Evolutionary conservation across 1,140 invertebrate genomes (phyloP).

Genomic region (Drosophila ogumai): DNA sequence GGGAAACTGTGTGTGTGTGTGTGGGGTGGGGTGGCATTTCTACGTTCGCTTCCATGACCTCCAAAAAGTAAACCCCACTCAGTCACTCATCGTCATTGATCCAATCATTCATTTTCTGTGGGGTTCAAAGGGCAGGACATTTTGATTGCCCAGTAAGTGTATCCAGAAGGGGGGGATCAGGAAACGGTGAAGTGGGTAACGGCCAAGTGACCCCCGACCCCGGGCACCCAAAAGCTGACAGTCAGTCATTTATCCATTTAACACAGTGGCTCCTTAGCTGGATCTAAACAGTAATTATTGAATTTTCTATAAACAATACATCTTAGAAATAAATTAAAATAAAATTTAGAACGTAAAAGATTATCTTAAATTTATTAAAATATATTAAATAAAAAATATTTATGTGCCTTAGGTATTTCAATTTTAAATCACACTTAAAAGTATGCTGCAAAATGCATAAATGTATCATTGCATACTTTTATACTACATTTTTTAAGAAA

Average conservation of each 20-base stretch:
- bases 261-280: slow-evolving; percentile 5
- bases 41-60: slow-evolving; percentile 17
- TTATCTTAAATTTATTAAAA: too few species aligned
- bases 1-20: not conserved
- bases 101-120: slow-evolving; percentile 71
- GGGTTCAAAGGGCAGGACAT: slow-evolving; percentile 21
- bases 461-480: not conserved
- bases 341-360: not conserved
- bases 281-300: not conserved
- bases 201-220: slow-evolving; percentile 9
- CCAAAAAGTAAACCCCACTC: slow-evolving; percentile 17
- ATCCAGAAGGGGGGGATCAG: not conserved
- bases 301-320: too few species aligned
- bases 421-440: not conserved
- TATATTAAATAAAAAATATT: not conserved
- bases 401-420: not conserved
- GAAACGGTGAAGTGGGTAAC: not conserved
- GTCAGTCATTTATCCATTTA: slow-evolving; percentile 22
- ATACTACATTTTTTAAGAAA: not conserved
- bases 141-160: slow-evolving; percentile 56
- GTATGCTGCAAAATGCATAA: not conserved
- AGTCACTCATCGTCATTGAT: slow-evolving; percentile 71
- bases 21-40: not conserved
- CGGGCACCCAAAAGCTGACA: slow-evolving; percentile 17
- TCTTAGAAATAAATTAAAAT: not conserved